Percentiles rank a stretch among this genome's conserved stretches.
Evolutionary conservation across 2,888 invertebrate species (phyloP).

Genomic region (Pollenia angustigena): DNA sequence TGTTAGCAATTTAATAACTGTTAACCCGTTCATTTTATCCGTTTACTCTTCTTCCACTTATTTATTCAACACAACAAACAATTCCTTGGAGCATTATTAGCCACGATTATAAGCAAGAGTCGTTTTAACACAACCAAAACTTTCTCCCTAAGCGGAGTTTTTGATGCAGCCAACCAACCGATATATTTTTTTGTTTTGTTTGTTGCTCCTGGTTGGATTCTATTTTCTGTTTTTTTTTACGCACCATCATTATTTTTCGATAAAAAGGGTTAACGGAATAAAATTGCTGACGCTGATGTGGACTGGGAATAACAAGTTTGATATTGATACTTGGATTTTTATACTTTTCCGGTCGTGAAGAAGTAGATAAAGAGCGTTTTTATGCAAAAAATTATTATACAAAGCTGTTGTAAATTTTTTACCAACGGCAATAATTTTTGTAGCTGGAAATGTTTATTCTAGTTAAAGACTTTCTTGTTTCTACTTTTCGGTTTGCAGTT

Average conservation of each 20-base stretch:
- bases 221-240: not conserved
- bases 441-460: not conserved
- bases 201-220: not conserved
- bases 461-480: not conserved
- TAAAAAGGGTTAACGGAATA: not conserved
- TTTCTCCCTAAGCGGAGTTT: constrained; percentile 1
- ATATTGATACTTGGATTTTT: constrained; percentile 31
- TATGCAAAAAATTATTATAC: not conserved
- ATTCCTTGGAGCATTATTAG: constrained; percentile 71
- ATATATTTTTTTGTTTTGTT: not conserved
- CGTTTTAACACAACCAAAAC: constrained; percentile 48
- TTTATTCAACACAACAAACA: not conserved
- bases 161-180: not conserved
- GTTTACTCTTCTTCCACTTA: not conserved
- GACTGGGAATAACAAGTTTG: not conserved
- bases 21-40: constrained; percentile 76
- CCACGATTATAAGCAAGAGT: constrained; percentile 46
- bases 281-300: not conserved
- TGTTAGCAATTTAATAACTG: constrained; percentile 82
- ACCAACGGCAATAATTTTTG: not conserved
- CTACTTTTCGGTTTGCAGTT: not conserved
- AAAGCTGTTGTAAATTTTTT: not conserved
- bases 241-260: constrained; percentile 31
- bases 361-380: not conserved
- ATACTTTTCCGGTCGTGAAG: not conserved